Conservation (phyloP, 2,888 invertebrate genomes). For the Drosophila anomalipes region DNA sequence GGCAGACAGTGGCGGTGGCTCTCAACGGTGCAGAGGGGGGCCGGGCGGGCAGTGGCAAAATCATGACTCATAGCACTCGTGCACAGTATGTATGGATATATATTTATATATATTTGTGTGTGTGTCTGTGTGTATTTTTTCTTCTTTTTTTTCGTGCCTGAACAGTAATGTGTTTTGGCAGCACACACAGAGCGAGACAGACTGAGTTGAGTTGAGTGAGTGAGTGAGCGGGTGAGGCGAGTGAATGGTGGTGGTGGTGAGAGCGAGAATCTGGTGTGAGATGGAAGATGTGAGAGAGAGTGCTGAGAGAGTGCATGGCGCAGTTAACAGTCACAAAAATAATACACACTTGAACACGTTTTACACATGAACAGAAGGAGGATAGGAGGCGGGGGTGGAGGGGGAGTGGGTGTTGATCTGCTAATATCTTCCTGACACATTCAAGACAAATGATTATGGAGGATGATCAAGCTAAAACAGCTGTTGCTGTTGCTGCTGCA, state of each 20-base stretch:
- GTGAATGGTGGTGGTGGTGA: slow-evolving; percentile 15
- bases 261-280: slow-evolving; percentile 19
- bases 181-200: slow-evolving; percentile 28
- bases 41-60: slow-evolving; percentile 48
- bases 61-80: slow-evolving; percentile 78
- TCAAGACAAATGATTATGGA: slow-evolving; percentile 31
- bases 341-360: slow-evolving; percentile 62
- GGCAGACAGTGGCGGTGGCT: slow-evolving; percentile 44
- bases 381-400: neutral
- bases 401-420: slow-evolving; percentile 16
- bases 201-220: slow-evolving; percentile 16
- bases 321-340: slow-evolving; percentile 67
- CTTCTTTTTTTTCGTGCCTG: slow-evolving; percentile 77
- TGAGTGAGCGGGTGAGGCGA: slow-evolving; percentile 21
- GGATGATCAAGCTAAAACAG: slow-evolving; percentile 52
- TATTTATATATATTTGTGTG: neutral
- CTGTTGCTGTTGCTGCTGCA: slow-evolving; percentile 55
- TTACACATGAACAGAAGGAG: slow-evolving; percentile 15
- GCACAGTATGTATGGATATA: slow-evolving; percentile 35
- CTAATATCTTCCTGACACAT: slow-evolving; percentile 41
- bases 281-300: neutral
- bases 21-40: slow-evolving; percentile 16
- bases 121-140: slow-evolving; percentile 34
- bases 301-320: slow-evolving; percentile 7
- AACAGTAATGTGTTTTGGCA: slow-evolving; percentile 80